phyloP scores from a whole-genome alignment of 2,797 vertebrate species.

The Phataginus tetradactyla region DNA sequence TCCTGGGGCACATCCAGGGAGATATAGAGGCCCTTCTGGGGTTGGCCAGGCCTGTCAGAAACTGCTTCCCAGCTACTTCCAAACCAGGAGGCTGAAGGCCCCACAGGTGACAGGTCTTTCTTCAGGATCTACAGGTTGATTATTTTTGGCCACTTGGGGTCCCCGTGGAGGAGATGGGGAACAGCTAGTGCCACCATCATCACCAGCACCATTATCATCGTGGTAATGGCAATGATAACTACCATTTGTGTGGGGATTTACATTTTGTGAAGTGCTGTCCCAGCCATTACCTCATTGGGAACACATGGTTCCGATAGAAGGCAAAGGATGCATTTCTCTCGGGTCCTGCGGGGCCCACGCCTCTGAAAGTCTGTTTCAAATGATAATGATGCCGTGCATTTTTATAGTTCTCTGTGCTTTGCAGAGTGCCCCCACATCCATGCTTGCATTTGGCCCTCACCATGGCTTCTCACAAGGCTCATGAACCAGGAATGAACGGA shows the following conservation, averaged over 20 bases:
- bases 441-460: neutral
- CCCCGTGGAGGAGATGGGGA: neutral
- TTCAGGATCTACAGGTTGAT: neutral
- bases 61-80: neutral
- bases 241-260: slow-evolving; percentile 62
- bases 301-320: slow-evolving; percentile 80
- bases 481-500: neutral
- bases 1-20: neutral
- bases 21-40: neutral
- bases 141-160: neutral
- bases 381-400: neutral
- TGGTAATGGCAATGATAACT: slow-evolving; percentile 63
- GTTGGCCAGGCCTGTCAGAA: neutral
- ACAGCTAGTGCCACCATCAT: neutral
- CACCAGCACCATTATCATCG: neutral
- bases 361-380: slow-evolving; percentile 72
- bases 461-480: neutral
- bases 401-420: slow-evolving; percentile 59
- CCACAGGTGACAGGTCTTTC: neutral
- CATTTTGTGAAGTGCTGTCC: slow-evolving; percentile 52
- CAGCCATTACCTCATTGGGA: slow-evolving; percentile 73
- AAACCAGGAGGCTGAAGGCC: neutral
- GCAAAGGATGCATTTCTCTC: slow-evolving; percentile 61
- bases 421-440: neutral
- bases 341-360: slow-evolving; percentile 60